Evolutionary conservation across 2,888 invertebrate species (phyloP), one percentile per base, ranked within the genome.

Genomic region (Leucophora obtusa): DNA sequence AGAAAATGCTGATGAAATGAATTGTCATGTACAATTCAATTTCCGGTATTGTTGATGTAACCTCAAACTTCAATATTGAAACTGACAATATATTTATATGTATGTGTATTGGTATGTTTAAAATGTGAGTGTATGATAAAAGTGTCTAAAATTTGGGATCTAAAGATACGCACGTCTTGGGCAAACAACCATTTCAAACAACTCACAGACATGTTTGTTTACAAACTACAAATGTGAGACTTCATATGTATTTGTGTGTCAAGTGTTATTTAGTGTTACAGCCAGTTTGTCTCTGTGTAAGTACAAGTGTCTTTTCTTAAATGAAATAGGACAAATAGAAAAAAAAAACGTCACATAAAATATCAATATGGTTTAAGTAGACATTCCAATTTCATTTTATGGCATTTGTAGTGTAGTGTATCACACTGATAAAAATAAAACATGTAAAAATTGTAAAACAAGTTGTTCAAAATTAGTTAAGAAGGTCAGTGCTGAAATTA

Each of bases 21-120:
- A 87, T 87, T 87, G 87, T 87, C 88, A 87, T 88, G 88, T 87
- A 87, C 86, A 85, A 87, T 87, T 88, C 88, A 87, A 88, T 87
- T 88, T 87, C 87, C 88, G 86, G 84, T 87, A 86, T 85, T 87
- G 85, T 78, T 62, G 60, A 76, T 70, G 66, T 81, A 81, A 81
- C 81, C 81, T 73, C 76, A 81, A 76, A 70, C 68, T 77, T 66
- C 14, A 54, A 53, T 63, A 51, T 59, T 65, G 56, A 76, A 70
- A 56, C 51, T 60, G 66, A 53, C 58, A 73, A 63, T 47, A n/a
- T 7, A n/a, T 47, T n/a, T 38, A 11, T n/a, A 2, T 47, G 6
- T 47, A 3, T 38, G 11, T 11, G 43, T 47, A n/a, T 47, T n/a
- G 43, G 38, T 11, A 38, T 38, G 38, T 38, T 1, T 2, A 38